Base-by-base conservation (phyloP, 2,888 invertebrate genomes). In the Ectemnius cavifrons region DNA sequence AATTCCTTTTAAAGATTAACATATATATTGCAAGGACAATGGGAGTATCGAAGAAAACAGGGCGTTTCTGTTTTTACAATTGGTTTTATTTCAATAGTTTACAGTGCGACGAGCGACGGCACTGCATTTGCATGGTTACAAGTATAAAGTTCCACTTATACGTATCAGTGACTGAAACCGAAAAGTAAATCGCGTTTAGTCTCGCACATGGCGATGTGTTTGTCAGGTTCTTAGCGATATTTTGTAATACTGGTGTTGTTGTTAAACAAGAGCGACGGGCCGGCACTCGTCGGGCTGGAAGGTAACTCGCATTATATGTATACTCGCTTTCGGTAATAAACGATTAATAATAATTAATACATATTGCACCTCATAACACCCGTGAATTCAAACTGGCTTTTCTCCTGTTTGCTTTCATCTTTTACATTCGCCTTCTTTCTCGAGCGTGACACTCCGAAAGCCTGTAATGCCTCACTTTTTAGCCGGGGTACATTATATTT, bases 31-130 rank as follows among this genome's bases (percentile, higher is more conserved):
- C 23, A 23, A 23, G 23, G 23, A 23, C 23, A 23, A 23, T 23
- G 58, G 37, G 49, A 23, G 14, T 20, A n/a, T n/a, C 11, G 67
- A 56, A 27, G 18, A 52, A 49, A 18, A 20, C 1, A 8, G 1
- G 5, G 37, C 11, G 8, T 37, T 37, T 37, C 20, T 47, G 18
- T 71, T 62, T 27, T 64, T 70, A 63, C 63, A 20, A 77, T 72
- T 57, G 56, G 68, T 71, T 79, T 79, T 71, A 80, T 77, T 75
- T 62, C 20, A 59, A 76, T 75, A 80, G 77, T 80, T 64, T 58
- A 67, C 80, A 74, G 71, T 68, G 23, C 79, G 71, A 80, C 76
- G 71, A 67, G 77, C 49, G 67, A 79, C 71, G 64, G 67, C 63
- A 74, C 46, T 64, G 49, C 61, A 47, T 28, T 61, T 37, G 23